These are phyloP conservation scores for Ichneumoninae sp. DNA, from an alignment of 2,888 invertebrate species.

Conservation along the genomic window DNA sequence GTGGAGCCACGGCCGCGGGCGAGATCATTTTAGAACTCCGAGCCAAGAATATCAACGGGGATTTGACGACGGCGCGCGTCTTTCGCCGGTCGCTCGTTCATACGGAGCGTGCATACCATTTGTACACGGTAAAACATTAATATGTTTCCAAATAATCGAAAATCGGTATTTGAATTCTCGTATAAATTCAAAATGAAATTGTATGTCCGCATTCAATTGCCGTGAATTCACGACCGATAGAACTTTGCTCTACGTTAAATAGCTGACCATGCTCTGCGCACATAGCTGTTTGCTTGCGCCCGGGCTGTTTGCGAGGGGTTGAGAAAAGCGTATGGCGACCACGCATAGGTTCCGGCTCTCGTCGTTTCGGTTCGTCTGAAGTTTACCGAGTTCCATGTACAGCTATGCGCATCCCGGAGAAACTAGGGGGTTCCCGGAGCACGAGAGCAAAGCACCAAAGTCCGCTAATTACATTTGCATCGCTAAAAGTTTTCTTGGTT, in stretches of 20 bases:
- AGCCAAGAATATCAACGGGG: constrained; percentile 38
- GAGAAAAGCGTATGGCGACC: background rate
- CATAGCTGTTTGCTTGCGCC: background rate
- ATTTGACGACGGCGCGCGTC: constrained; percentile 13
- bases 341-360: background rate
- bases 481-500: constrained; percentile 67
- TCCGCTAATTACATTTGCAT: constrained; percentile 71
- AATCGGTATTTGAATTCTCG: background rate
- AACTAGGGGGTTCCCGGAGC: constrained; percentile 3
- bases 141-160: background rate
- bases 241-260: background rate
- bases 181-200: too few relatives aligned
- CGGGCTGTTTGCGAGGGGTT: background rate
- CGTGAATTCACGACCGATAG: background rate
- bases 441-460: constrained; percentile 45
- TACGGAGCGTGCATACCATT: background rate
- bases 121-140: background rate
- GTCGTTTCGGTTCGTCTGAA: constrained; percentile 13
- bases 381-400: constrained; percentile 14
- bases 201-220: background rate
- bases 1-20: constrained; percentile 17
- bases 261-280: background rate
- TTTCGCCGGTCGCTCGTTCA: constrained; percentile 12
- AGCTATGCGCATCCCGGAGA: background rate
- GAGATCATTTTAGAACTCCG: constrained; percentile 30